Conservation (phyloP, 2,888 invertebrate species). For the Yponomeuta plumbellus region DNA sequence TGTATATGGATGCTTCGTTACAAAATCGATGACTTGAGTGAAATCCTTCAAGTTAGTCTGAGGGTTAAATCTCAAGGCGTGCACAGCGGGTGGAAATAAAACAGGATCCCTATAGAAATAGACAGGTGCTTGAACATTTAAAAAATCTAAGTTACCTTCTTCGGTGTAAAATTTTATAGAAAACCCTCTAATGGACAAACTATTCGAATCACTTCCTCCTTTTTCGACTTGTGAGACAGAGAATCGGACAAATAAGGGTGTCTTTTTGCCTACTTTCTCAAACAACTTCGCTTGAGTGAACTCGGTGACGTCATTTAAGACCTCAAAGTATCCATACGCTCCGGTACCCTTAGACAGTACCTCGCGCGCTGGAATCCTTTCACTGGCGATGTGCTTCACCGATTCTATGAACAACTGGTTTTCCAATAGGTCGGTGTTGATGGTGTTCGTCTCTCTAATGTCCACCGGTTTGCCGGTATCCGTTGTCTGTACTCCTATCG, state of each 20-base stretch:
- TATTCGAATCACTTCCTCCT: slow-evolving; percentile 78
- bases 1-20: slow-evolving; percentile 61
- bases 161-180: slow-evolving; percentile 46
- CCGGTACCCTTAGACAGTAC: slow-evolving; percentile 95
- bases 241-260: slow-evolving; percentile 74
- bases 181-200: slow-evolving; percentile 53
- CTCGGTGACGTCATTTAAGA: slow-evolving; percentile 84
- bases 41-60: slow-evolving; percentile 53
- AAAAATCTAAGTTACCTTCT: slow-evolving; percentile 40
- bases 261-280: slow-evolving; percentile 74
- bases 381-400: slow-evolving; percentile 84
- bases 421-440: slow-evolving; percentile 84
- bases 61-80: slow-evolving; percentile 75
- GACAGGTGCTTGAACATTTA: slow-evolving; percentile 72
- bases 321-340: slow-evolving; percentile 87
- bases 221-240: slow-evolving; percentile 78
- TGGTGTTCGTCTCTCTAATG: slow-evolving; percentile 80
- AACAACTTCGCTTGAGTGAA: slow-evolving; percentile 78
- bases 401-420: slow-evolving; percentile 84
- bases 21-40: slow-evolving; percentile 69
- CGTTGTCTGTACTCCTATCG: slow-evolving; percentile 75
- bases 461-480: slow-evolving; percentile 84
- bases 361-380: slow-evolving; percentile 92
- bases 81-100: slow-evolving; percentile 70
- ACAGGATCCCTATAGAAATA: slow-evolving; percentile 74